Base-by-base conservation (phyloP, 2,113 vertebrate species). In the Otis tarda region DNA sequence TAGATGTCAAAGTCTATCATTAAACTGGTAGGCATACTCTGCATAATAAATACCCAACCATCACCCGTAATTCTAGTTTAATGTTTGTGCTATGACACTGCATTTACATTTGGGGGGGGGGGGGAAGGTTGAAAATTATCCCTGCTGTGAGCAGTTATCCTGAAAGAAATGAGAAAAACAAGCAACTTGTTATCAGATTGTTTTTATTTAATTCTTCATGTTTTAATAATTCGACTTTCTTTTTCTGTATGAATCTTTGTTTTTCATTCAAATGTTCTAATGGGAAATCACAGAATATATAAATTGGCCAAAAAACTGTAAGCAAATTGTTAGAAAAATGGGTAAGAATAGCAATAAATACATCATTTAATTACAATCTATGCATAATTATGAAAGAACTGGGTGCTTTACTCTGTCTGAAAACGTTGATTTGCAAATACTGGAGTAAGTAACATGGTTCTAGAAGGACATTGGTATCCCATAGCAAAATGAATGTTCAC, bases 11-110 rank as follows among this genome's bases (percentile, higher is more conserved):
- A 67, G 67, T 69, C 82, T 92, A 83, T 55, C 49, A 93, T 71
- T 77, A 95, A 86, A 87, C 60, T 76, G 60, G 68, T 35, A 83
- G 59, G 76, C 70, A 83, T 55, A 68, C 10, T 83, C 77, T 79
- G 53, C 60, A 89, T 90, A 87, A 95, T 57, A 93, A 93, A 90
- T 73, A 95, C 14, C 28, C 59, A 88, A 41, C 31, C 78, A 79
- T 45, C 68, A 64, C 33, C 60, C 56, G 84, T 85, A 88, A 93
- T 90, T 94, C 53, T 53, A 90, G 56, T 67, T 80, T 89, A 89
- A 78, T 83, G 67, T 71, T 84, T 94, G 84, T 12, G 23, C 63
- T 88, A 49, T 0, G 1, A 94, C 37, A 65, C 30, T 74, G 41
- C 2, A 5, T 69, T 95, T 80, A 94, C 67, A 80, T 77, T 78